A percentile compares a stretch with the other conserved stretches of the same genome.
Conservation (phyloP, 2,888 invertebrate genomes). For the Apamea crenata region DNA sequence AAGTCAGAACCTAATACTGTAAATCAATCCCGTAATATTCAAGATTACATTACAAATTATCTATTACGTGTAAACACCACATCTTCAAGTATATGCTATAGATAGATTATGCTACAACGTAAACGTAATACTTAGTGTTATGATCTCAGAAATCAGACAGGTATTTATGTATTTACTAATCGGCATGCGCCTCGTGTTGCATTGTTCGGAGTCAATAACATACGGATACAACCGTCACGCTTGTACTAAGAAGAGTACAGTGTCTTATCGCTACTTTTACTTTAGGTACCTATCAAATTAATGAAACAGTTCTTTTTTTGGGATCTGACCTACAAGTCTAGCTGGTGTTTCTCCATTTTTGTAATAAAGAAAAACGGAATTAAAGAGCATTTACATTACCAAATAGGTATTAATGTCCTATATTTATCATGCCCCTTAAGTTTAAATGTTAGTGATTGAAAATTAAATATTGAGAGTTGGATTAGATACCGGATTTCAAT, state of each 20-base stretch:
- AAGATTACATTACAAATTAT: conserved; percentile 9
- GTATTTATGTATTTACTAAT: conserved; percentile 47
- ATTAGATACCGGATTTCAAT: conserved; percentile 15
- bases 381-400: neutral
- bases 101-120: conserved; percentile 17
- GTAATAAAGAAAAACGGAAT: neutral
- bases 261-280: neutral
- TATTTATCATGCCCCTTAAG: neutral
- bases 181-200: conserved; percentile 37
- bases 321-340: too few species aligned
- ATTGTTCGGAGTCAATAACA: conserved; percentile 51
- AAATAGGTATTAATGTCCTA: neutral
- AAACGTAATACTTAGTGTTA: conserved; percentile 6
- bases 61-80: conserved; percentile 25
- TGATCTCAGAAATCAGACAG: conserved; percentile 41
- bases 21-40: conserved; percentile 32
- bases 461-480: neutral
- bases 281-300: neutral
- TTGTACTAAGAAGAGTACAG: conserved; percentile 19
- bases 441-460: neutral
- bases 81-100: conserved; percentile 15
- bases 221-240: conserved; percentile 13
- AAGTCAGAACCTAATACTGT: neutral
- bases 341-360: neutral
- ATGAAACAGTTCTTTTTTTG: neutral